Percentiles rank a stretch among this genome's conserved stretches.
phyloP scores from a whole-genome alignment of 2,797 vertebrate species.

The Protosalanx chinensis region DNA sequence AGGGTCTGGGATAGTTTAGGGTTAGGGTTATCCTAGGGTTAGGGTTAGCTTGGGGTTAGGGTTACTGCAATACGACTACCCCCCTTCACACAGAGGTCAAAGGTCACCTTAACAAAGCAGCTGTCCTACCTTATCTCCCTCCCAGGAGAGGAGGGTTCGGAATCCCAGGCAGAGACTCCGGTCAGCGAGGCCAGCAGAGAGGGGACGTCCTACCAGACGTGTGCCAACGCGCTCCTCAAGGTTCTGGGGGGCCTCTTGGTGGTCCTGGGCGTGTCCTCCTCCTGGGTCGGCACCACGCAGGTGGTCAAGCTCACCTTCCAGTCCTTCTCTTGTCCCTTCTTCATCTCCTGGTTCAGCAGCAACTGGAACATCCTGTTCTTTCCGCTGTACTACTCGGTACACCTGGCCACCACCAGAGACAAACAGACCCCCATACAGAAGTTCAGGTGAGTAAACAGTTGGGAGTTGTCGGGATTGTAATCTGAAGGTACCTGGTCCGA shows the following conservation, averaged over 20 bases:
- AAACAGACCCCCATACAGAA: slow-evolving; percentile 96
- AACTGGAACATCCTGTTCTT: slow-evolving; percentile 99
- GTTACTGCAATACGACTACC: no score
- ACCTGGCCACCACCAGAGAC: slow-evolving; percentile 86
- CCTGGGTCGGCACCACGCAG: slow-evolving; percentile 97
- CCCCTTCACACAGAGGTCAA: not conserved
- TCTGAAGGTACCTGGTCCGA: no score
- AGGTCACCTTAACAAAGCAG: not conserved
- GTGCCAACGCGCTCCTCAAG: slow-evolving; percentile 80
- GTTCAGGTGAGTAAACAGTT: slow-evolving; percentile 79
- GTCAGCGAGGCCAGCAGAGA: slow-evolving; percentile 79
- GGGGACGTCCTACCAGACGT: slow-evolving; percentile 81
- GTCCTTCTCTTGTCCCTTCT: slow-evolving; percentile 98
- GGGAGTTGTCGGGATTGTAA: no score
- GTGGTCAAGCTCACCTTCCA: slow-evolving; percentile 96
- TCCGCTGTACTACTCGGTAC: slow-evolving; percentile 94
- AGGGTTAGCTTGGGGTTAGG: no score
- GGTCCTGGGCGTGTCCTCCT: slow-evolving; percentile 92
- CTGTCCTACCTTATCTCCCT: not conserved
- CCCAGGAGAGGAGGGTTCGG: slow-evolving; percentile 88
- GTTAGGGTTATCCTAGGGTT: no score
- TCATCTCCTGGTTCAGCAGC: slow-evolving; percentile 99
- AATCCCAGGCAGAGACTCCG: slow-evolving; percentile 80
- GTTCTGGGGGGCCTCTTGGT: slow-evolving; percentile 91
- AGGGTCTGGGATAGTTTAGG: no score